Base-by-base conservation (phyloP, 2,113 vertebrate genomes). In the Chlamydotis undulata region DNA sequence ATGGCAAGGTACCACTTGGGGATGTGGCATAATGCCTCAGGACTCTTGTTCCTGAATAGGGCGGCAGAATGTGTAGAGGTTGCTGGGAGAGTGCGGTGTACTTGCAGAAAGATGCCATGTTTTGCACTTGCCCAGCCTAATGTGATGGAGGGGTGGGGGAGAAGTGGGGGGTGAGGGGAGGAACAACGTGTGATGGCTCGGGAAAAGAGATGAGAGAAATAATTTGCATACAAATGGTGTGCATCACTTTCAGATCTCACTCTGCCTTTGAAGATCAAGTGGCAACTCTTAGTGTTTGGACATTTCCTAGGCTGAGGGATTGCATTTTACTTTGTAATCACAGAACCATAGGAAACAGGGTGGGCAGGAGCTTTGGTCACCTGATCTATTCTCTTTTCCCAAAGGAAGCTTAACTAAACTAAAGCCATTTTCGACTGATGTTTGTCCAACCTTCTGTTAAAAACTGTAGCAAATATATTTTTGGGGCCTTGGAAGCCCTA, bases 211-310 rank as follows among this genome's bases (percentile, higher is more conserved):
- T 25, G 83, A 78, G 88, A 84, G 83, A 10, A n/a, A 43, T 67
- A 5, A 57, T 90, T 93, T 96, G 65, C 96, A 87, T 96, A 39
- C 73, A 81, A 93, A 95, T 96, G 49, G 64, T 24, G 22, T 11
- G 60, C 64, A 41, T 81, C 68, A n/a, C 83, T 92, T 95, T 89
- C 80, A 89, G 83, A 63, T 92, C 47, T 35, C n/a, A 9, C 67
- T 86, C 81, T 74, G 1, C 0, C 85, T 96, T 96, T 96, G 89
- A 96, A 96, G 85, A 65, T 95, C 68, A 77, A 93, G 88, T 90
- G 83, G 64, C 71, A 88, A 3, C 78, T 94, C 39, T 37, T n/a
- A 35, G 39, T 28, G 60, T 93, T 83, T 47, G 56, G 86, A 56
- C 52, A 41, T 88, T 77, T 78, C 88, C 56, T 56, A 88, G 41